These are phyloP conservation scores for Parapsyche elsis DNA, from an alignment of 1,140 invertebrate genomes.

Conservation along the genomic window DNA sequence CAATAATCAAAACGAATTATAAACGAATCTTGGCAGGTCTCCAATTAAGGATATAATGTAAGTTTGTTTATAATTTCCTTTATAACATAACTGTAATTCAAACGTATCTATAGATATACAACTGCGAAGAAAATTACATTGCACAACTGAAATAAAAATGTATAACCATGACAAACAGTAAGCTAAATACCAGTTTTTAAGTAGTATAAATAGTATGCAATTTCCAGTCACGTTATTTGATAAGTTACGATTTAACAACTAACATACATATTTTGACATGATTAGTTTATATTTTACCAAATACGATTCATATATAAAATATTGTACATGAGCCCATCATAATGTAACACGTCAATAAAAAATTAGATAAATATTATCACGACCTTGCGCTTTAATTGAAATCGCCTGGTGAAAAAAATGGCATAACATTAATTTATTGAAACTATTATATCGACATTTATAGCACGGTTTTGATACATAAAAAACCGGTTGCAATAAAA, in stretches of 20 bases:
- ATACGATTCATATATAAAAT: too few species aligned
- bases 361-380: slow-evolving; percentile 5
- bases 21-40: too few species aligned
- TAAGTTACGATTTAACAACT: slow-evolving; percentile 2
- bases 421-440: slow-evolving; percentile 22
- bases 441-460: slow-evolving; percentile 28
- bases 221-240: slow-evolving; percentile 21
- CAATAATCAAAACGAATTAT: too few species aligned
- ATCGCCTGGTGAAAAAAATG: not conserved
- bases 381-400: slow-evolving; percentile 26
- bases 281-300: not conserved
- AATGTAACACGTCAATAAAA: too few species aligned
- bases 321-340: too few species aligned
- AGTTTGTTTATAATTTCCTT: too few species aligned
- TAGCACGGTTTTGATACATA: slow-evolving; percentile 1
- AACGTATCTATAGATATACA: too few species aligned
- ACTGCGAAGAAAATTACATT: not conserved
- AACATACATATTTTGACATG: not conserved
- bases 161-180: not conserved
- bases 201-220: slow-evolving; percentile 6
- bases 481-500: slow-evolving; percentile 24
- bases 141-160: not conserved
- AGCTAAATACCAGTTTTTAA: slow-evolving; percentile 9
- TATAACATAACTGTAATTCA: not conserved
- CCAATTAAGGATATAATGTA: too few species aligned